These are phyloP conservation scores for Synergus umbraculus DNA, from an alignment of 2,888 invertebrate genomes.

Conservation along the genomic window DNA sequence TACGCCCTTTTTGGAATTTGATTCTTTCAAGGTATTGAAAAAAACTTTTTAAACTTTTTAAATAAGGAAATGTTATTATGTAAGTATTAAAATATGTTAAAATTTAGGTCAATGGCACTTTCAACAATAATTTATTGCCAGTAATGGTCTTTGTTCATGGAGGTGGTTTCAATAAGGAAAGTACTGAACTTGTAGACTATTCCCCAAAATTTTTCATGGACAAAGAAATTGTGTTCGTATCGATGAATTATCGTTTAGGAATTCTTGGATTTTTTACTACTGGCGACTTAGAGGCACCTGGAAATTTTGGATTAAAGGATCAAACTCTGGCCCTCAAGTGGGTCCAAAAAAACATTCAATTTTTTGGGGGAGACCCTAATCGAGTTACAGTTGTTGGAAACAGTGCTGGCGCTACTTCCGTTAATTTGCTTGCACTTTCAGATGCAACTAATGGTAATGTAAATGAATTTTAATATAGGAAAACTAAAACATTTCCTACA, in stretches of 20 bases:
- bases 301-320: constrained; percentile 57
- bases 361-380: constrained; percentile 49
- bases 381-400: constrained; percentile 57
- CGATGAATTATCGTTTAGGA: constrained; percentile 53
- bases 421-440: constrained; percentile 51
- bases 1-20: background rate
- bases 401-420: constrained; percentile 49
- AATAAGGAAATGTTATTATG: no score
- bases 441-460: constrained; percentile 9
- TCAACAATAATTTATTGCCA: constrained; percentile 40
- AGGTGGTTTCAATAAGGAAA: constrained; percentile 61
- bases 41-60: background rate
- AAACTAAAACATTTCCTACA: no score
- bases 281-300: constrained; percentile 53
- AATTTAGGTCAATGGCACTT: background rate
- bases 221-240: constrained; percentile 58
- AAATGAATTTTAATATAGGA: background rate
- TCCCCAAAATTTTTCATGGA: constrained; percentile 65
- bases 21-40: background rate
- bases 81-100: no score
- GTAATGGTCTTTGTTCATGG: constrained; percentile 70
- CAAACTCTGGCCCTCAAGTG: constrained; percentile 48
- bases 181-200: constrained; percentile 58
- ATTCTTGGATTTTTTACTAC: constrained; percentile 56
- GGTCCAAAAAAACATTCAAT: background rate